Conservation (phyloP, 2,113 vertebrate species). For the Phyllostomus hastatus region DNA sequence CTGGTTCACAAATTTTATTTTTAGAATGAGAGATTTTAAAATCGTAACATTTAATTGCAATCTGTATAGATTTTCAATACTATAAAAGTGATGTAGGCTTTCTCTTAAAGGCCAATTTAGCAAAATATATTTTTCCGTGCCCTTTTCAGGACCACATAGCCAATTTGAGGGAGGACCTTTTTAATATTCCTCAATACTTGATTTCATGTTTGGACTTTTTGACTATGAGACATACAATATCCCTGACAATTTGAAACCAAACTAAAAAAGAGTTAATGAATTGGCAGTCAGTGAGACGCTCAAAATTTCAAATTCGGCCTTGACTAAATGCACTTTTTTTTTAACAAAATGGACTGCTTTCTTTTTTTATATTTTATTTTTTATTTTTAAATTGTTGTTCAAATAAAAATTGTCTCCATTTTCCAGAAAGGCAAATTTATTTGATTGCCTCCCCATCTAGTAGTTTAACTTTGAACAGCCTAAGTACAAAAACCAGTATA, state of each 20-base stretch:
- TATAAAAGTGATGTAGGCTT: neutral
- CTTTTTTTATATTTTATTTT: too few relatives aligned
- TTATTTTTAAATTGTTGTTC: too few relatives aligned
- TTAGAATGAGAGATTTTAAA: slow-evolving; percentile 34
- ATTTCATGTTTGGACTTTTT: neutral
- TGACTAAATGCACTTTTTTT: neutral
- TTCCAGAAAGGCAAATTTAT: neutral
- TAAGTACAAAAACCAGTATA: neutral
- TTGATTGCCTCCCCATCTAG: neutral
- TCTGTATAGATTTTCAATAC: slow-evolving; percentile 26
- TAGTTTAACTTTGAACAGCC: neutral
- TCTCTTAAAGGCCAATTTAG: neutral
- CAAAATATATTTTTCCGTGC: neutral
- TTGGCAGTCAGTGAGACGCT: neutral
- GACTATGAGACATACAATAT: neutral
- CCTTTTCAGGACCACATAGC: neutral
- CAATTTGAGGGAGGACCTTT: neutral
- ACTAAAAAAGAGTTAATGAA: neutral
- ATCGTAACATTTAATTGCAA: slow-evolving; percentile 25
- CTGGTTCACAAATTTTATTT: slow-evolving; percentile 50
- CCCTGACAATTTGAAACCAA: neutral
- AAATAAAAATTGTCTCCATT: too few relatives aligned
- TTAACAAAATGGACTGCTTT: neutral
- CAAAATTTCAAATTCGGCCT: slow-evolving; percentile 18
- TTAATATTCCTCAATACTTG: neutral